Base-by-base conservation (phyloP, 2,113 vertebrate species). In the Galeopterus variegatus region DNA sequence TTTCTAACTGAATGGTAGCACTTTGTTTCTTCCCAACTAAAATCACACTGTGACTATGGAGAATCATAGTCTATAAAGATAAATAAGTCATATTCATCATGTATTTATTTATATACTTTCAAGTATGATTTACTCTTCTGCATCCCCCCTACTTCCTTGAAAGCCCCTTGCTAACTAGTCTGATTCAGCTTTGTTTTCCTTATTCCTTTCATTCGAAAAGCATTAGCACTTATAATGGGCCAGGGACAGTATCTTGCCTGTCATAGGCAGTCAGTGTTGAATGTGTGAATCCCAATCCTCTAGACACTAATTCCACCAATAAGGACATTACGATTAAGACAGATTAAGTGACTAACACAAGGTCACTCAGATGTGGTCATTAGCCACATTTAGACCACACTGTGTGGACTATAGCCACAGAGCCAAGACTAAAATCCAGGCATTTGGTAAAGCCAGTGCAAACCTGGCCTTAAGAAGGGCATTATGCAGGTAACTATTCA, bases 21-120 rank as follows among this genome's bases (percentile, higher is more conserved):
- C 11, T 54, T 67, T 86, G 80, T 93, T 73, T 77, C 69, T 70
- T 13, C 41, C 64, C 90, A 96, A 85, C n/a, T 96, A 65, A 87
- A 94, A 88, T 70, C 81, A 88, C 72, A 72, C 50, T 65, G 36
- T 84, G 45, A 92, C 33, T 62, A 70, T 70, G 9, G 67, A 88
- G 48, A 96, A 72, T 60, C 48, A 65, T 56, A 72, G 56, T 11
- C 48, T 52, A 90, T 31, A 93, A 90, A 94, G 45, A 73, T 48
- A 64, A 88, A 36, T 82, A 58, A 64, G 24, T 81, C 36, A 77
- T 56, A 72, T 0, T 58, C 52, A 58, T 33, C 1, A 48, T 77
- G 19, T 31, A 91, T 84, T 87, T 85, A 64, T 77, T 92, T 48
- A 73, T 56, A 31, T 56, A 64, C 21, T 83, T 93, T 80, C 41